Conservation (phyloP, 2,113 vertebrate species). For the Scomber japonicus region DNA sequence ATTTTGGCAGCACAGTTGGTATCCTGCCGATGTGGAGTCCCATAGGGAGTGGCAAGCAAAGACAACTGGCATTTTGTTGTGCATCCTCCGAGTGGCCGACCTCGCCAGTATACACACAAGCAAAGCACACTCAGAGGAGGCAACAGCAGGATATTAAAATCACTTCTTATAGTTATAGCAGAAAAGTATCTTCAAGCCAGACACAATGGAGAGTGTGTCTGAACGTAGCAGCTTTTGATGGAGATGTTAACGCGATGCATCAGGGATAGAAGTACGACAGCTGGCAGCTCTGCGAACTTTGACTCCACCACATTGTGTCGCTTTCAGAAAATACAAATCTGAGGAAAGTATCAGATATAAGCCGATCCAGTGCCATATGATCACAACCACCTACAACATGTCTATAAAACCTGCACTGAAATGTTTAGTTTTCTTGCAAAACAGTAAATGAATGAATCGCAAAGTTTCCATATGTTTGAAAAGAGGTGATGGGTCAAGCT, state of each 20-base stretch:
- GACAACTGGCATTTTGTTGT: slow-evolving; percentile 60
- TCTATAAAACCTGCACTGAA: not conserved
- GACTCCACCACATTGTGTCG: not conserved
- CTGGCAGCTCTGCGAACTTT: not conserved
- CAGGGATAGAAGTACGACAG: slow-evolving; percentile 8
- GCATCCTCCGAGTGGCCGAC: slow-evolving; percentile 40
- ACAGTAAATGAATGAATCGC: not conserved
- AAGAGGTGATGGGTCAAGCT: slow-evolving; percentile 11
- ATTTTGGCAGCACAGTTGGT: slow-evolving; percentile 74
- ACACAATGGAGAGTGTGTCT: not conserved
- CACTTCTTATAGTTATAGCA: not conserved
- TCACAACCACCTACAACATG: not conserved
- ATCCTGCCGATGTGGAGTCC: slow-evolving; percentile 64
- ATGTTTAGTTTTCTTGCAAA: not conserved
- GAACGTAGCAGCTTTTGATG: not conserved
- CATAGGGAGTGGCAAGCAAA: slow-evolving; percentile 68
- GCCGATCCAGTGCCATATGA: not conserved
- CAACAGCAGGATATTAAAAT: not conserved
- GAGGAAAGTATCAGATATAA: not conserved
- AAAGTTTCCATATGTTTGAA: not conserved
- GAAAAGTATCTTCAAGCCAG: not conserved
- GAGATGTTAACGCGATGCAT: not conserved
- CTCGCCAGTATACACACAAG: not conserved
- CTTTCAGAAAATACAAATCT: slow-evolving; percentile 2
- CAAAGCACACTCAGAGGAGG: not conserved